These are phyloP conservation scores for Gymnoscelis rufifasciata DNA, from an alignment of 2,888 invertebrate species.

Conservation along the genomic window DNA sequence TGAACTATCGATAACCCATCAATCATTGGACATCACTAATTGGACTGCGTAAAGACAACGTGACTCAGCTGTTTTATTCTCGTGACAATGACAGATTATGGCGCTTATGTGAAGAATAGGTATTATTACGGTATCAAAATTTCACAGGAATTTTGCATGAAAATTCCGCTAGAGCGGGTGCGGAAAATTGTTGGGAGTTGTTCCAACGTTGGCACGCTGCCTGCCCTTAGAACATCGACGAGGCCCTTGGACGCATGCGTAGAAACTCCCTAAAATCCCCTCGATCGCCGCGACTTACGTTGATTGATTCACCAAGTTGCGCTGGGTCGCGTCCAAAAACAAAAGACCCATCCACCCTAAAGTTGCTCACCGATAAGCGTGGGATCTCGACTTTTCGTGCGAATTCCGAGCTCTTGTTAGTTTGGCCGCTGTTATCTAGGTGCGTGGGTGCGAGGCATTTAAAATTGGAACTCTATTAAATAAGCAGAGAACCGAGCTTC, in stretches of 20 bases:
- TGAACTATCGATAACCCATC: slow-evolving; percentile 11
- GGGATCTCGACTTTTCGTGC: slow-evolving; percentile 6
- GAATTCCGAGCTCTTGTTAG: slow-evolving; percentile 36
- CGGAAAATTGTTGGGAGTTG: slow-evolving; percentile 1
- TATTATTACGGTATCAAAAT: background rate
- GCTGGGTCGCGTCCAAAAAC: slow-evolving; percentile 53
- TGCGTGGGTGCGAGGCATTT: slow-evolving; percentile 40
- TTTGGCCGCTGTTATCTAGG: slow-evolving; percentile 41
- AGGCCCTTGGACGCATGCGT: slow-evolving; percentile 69
- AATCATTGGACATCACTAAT: slow-evolving; percentile 6
- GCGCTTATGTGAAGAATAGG: background rate
- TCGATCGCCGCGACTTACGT: slow-evolving; percentile 64
- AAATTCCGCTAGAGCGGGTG: background rate
- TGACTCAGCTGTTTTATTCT: background rate
- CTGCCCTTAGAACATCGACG: slow-evolving; percentile 26
- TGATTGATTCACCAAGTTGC: slow-evolving; percentile 76
- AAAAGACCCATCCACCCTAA: slow-evolving; percentile 30
- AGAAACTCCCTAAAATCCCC: slow-evolving; percentile 32
- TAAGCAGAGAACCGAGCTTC: too few relatives aligned
- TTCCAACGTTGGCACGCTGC: slow-evolving; percentile 8
- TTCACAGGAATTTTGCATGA: background rate
- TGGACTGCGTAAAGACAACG: background rate
- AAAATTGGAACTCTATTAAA: slow-evolving; percentile 34
- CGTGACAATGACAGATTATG: background rate
- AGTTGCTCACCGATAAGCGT: background rate